phyloP scores from a whole-genome alignment of 2,888 invertebrate species.

The Choreutis nemorana region DNA sequence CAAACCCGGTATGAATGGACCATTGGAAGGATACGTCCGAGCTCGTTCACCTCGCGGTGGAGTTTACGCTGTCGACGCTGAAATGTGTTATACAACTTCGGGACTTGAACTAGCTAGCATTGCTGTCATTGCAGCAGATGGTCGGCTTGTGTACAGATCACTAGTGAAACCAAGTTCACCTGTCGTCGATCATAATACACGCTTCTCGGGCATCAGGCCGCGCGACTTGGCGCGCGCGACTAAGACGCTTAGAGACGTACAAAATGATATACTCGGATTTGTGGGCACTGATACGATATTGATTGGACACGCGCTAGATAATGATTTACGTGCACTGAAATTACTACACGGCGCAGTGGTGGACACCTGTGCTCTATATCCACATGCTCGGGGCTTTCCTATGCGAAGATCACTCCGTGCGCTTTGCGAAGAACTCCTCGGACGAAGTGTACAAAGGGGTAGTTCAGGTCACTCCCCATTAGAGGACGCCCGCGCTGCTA shows the following conservation, averaged over 20 bases:
- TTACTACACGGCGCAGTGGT: slow-evolving; percentile 85
- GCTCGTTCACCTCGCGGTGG: slow-evolving; percentile 63
- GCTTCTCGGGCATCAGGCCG: slow-evolving; percentile 90
- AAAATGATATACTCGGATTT: slow-evolving; percentile 83
- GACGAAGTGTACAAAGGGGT: slow-evolving; percentile 81
- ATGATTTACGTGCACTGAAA: slow-evolving; percentile 88
- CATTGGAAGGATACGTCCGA: slow-evolving; percentile 71
- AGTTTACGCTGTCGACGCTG: slow-evolving; percentile 91
- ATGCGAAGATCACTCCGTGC: slow-evolving; percentile 83
- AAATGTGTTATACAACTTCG: slow-evolving; percentile 92
- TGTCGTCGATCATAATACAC: slow-evolving; percentile 93
- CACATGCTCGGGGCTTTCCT: slow-evolving; percentile 85
- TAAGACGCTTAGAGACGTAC: slow-evolving; percentile 80
- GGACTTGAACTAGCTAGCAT: slow-evolving; percentile 90
- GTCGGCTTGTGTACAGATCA: slow-evolving; percentile 81
- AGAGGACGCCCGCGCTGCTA: slow-evolving; percentile 91
- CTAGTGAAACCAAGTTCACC: slow-evolving; percentile 82
- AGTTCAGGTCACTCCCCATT: slow-evolving; percentile 85
- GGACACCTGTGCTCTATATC: slow-evolving; percentile 90
- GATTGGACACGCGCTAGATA: slow-evolving; percentile 95
- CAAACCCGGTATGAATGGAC: slow-evolving; percentile 75
- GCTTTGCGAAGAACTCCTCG: slow-evolving; percentile 75
- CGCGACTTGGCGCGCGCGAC: slow-evolving; percentile 66
- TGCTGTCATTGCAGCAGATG: slow-evolving; percentile 80
- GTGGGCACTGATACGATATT: slow-evolving; percentile 86